Base-by-base conservation (phyloP, 2,113 vertebrate genomes). In the Peucedramus taeniatus region DNA sequence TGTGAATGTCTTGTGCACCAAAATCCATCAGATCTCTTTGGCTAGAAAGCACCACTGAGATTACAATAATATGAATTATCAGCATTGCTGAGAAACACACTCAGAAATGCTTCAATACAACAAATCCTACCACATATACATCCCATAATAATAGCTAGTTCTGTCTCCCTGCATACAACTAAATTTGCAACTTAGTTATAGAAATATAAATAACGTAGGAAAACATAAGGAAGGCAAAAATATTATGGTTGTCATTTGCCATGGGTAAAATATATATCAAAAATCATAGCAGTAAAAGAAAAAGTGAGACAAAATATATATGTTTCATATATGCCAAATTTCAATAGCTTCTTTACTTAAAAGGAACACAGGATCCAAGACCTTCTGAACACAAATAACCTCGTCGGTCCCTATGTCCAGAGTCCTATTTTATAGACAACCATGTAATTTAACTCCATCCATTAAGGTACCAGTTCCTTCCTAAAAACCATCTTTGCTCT, bases 141-240 rank as follows among this genome's bases (percentile, higher is more conserved):
- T 87, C 82, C 76, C 65, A 75, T 27, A 83, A 42, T 39, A 92
- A 89, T n/a, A 81, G 40, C 42, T 95, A 51, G 81, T 94, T 89
- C 44, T 83, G 47, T 70, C 42, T 63, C 39, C 33, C 71, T 61
- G 22, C 15, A 54, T 28, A 39, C 30, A 96, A 49, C 72, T 45
- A 72, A 79, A 71, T 60, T 56, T 89, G 39, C 47, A 91, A 63
- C 61, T 76, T 39, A 26, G 16, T 47, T 74, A 92, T 5, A 82
- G 44, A 75, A 91, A 82, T 49, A 84, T 57, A 96, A 94, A 94
- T 64, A 79, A 83, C 8, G 39, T 53, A 79, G 77, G 83, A 91
- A 85, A 96, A 78, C 83, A 91, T 31, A 87, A 92, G 51, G 51
- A 84, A 82, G 83, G 81, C 22, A 89, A 89, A 91, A 93, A 89